A percentile compares a stretch with the other conserved stretches of the same genome.
Evolutionary conservation across 1,140 invertebrate species (phyloP).

Genomic region (Gryllus bimaculatus): DNA sequence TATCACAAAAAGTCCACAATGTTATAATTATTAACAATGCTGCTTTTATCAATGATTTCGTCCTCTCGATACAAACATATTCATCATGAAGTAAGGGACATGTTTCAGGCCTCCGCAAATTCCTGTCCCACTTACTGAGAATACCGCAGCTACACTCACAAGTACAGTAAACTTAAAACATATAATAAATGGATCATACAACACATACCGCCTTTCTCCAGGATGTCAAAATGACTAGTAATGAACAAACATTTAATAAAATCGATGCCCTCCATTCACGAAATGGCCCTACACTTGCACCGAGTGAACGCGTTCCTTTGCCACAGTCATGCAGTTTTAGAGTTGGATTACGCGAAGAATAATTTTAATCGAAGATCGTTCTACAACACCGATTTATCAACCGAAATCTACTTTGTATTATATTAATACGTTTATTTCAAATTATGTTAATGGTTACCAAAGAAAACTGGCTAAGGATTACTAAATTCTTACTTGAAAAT

Average conservation of each 20-base stretch:
- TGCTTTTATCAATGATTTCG: too few species aligned
- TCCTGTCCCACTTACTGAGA: background rate
- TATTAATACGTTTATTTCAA: too few species aligned
- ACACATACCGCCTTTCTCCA: background rate
- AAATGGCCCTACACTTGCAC: background rate
- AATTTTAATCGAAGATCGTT: too few species aligned
- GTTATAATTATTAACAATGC: too few species aligned
- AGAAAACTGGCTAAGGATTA: too few species aligned
- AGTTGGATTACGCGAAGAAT: too few species aligned
- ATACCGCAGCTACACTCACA: background rate
- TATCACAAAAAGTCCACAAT: too few species aligned
- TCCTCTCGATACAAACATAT: background rate
- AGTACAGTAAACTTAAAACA: background rate
- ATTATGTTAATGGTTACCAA: too few species aligned
- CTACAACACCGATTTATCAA: too few species aligned
- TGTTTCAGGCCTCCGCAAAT: background rate
- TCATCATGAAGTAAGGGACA: background rate
- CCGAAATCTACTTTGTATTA: too few species aligned
- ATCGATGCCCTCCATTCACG: background rate
- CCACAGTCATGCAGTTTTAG: background rate
- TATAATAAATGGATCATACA: background rate
- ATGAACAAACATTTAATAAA: slow-evolving; percentile 1
- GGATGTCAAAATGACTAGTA: slow-evolving; percentile 4
- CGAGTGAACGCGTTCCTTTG: background rate
- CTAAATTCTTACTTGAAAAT: too few species aligned